Evolutionary conservation across 2,113 vertebrate genomes (phyloP).

Genomic region (Nematolebias whitei): DNA sequence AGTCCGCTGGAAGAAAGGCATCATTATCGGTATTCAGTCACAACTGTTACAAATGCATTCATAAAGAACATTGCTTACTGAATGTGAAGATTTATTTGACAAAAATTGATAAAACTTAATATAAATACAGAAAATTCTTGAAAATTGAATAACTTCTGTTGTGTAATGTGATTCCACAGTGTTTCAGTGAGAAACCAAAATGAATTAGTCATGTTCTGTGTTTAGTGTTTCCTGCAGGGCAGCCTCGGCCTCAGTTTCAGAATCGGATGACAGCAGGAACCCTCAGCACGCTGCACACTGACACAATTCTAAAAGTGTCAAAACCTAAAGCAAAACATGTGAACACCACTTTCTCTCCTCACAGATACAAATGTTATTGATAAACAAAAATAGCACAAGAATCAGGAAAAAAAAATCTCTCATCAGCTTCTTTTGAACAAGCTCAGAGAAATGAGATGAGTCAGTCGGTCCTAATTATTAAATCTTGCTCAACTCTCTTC

Average conservation of each 20-base stretch:
- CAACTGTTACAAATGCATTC: too few species aligned
- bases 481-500: slow-evolving; percentile 22
- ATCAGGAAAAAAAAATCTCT: slow-evolving; percentile 28
- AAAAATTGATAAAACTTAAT: neutral
- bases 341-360: neutral
- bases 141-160: neutral
- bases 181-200: neutral
- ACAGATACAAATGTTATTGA: slow-evolving; percentile 1
- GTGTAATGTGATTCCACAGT: too few species aligned
- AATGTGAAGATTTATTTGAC: too few species aligned
- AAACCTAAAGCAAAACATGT: slow-evolving; percentile 48
- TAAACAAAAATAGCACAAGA: slow-evolving; percentile 11
- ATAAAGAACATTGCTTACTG: too few species aligned
- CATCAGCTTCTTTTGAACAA: slow-evolving; percentile 15
- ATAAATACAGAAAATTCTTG: neutral
- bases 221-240: slow-evolving; percentile 41
- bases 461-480: slow-evolving; percentile 34
- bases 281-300: slow-evolving; percentile 54
- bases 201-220: neutral
- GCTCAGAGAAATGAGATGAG: slow-evolving; percentile 23
- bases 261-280: slow-evolving; percentile 73
- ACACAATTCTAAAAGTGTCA: slow-evolving; percentile 59
- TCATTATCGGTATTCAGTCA: too few species aligned
- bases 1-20: too few species aligned
- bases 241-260: slow-evolving; percentile 59